Percentiles rank a stretch among this genome's conserved stretches.
These are phyloP conservation scores for Macaria notata DNA, from an alignment of 2,888 invertebrate species.

Conservation along the genomic window DNA sequence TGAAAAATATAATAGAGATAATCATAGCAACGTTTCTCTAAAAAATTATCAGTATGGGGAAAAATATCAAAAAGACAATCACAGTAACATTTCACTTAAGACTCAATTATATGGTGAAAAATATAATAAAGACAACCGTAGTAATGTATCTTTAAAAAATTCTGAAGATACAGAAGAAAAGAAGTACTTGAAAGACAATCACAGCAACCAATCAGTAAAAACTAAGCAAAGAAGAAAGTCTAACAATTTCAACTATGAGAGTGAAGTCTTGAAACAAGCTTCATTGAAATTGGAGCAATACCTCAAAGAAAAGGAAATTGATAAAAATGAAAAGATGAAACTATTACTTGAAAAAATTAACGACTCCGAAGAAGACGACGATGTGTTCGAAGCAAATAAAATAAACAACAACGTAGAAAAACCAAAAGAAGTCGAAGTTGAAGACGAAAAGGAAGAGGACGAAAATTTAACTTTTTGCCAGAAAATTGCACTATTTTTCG, in stretches of 20 bases:
- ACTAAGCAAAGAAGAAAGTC: constrained; percentile 67
- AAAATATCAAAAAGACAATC: constrained; percentile 67
- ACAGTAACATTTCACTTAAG: constrained; percentile 68
- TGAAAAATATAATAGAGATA: constrained; percentile 67
- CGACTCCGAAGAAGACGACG: constrained; percentile 54
- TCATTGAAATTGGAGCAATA: constrained; percentile 79
- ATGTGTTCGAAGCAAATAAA: not conserved
- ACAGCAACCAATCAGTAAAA: constrained; percentile 68
- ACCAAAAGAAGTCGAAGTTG: not conserved
- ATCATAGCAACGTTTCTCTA: constrained; percentile 67
- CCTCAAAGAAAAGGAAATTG: constrained; percentile 62
- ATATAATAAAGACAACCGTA: constrained; percentile 60
- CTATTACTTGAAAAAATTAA: constrained; percentile 52
- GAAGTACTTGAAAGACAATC: constrained; percentile 72
- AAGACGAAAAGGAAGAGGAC: constrained; percentile 45
- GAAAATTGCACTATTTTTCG: constrained; percentile 85
- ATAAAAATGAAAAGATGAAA: constrained; percentile 55
- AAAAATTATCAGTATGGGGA: constrained; percentile 68
- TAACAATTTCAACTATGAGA: constrained; percentile 83
- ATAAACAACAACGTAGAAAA: not conserved
- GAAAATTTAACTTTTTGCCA: constrained; percentile 69
- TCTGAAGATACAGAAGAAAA: constrained; percentile 69
- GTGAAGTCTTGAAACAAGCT: constrained; percentile 80
- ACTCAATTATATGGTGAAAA: constrained; percentile 65
- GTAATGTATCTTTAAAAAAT: constrained; percentile 62